Conservation (phyloP, 1,140 invertebrate genomes). For the Lycorma delicatula region DNA sequence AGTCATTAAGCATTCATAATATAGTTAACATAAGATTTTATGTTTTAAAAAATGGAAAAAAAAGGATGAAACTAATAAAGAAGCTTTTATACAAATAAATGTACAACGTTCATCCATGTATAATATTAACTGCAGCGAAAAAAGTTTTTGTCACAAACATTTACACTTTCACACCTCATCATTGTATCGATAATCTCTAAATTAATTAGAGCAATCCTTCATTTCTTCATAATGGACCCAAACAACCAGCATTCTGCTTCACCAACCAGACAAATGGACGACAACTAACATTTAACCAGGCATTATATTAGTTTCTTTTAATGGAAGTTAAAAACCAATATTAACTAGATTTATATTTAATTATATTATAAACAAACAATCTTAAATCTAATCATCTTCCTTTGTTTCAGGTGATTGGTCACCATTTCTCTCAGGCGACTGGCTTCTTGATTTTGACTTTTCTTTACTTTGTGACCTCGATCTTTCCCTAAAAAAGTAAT, state of each 20-base stretch:
- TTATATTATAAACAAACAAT: constrained; percentile 4
- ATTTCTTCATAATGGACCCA: constrained; percentile 13
- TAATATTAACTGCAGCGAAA: no score
- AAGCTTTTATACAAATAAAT: no score
- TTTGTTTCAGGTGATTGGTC: constrained; percentile 43
- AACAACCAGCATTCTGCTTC: constrained; percentile 16
- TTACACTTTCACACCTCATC: no score
- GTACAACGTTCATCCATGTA: no score
- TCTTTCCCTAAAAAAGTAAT: constrained; percentile 39
- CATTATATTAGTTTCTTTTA: not conserved
- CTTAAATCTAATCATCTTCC: constrained; percentile 6
- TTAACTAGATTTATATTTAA: constrained; percentile 12
- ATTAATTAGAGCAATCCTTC: not conserved
- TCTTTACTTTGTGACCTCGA: constrained; percentile 43
- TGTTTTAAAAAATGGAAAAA: no score
- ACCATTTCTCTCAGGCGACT: constrained; percentile 45
- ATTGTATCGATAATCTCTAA: no score
- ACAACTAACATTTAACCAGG: not conserved
- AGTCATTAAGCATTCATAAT: no score
- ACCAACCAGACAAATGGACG: constrained; percentile 15
- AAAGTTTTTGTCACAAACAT: no score
- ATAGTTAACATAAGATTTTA: no score
- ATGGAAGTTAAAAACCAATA: constrained; percentile 6
- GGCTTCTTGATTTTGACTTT: constrained; percentile 45
- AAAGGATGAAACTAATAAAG: no score